Base-by-base conservation (phyloP, 2,797 vertebrate species). In the Falco naumanni region DNA sequence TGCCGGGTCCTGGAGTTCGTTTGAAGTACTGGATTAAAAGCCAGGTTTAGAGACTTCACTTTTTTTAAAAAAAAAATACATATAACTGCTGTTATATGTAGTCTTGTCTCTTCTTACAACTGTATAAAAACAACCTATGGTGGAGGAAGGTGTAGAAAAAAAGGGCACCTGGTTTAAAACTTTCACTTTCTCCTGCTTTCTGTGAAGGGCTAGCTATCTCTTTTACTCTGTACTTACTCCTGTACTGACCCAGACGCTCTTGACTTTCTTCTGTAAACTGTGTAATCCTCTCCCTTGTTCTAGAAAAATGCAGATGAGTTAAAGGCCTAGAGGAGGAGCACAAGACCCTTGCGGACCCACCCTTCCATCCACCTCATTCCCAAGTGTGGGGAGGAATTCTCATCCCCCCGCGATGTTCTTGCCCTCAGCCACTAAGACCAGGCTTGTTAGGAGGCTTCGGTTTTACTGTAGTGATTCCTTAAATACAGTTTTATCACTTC, bases 1-100 rank as follows among this genome's bases (percentile, higher is more conserved):
- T 89, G 69, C 28, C 2, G 10, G 37, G 51, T 83, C 84, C 61
- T 71, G 16, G 41, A 69, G 50, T 66, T 82, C 78, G 80, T 95
- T 93, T 89, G 43, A 95, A 69, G 87, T 71, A 64, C 37, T 6
- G 4, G 50, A 84, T 83, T 92, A 78, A 90, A 93, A 89, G 25
- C 63, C 22, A 24, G 57, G 57, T 89, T 89, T 71, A 64, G 78
- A 87, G 51, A 71, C 41, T 5, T 5, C 11, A 29, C 8, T 11
- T 50, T 41, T 41, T 14, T 56, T 61, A 19, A 28, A 39, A 61
- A 26, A 39, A 61, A 39, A 77, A 48, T 13, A 57, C 29, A n/a
- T 26, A 8, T 24, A 92, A 56, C 28, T 77, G 17, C 31, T 2
- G 1, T 75, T 89, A 11, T 16, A 53, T 56, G 29, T n/a, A 16